Evolutionary conservation across 2,113 vertebrate species (phyloP), one percentile per base, ranked within the genome.

Genomic region (Carassius carassius): DNA sequence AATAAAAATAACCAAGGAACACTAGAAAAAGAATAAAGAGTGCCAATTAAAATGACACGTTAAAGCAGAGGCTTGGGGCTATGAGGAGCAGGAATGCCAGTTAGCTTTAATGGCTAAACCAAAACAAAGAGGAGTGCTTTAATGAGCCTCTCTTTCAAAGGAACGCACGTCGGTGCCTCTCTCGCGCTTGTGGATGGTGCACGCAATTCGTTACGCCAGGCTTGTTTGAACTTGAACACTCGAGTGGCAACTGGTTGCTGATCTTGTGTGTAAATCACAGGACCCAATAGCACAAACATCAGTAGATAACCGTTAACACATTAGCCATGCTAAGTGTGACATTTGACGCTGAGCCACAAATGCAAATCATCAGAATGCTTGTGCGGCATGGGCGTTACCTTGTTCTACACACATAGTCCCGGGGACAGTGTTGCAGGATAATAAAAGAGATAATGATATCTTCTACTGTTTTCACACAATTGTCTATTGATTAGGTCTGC

Each of bases 1-100:
- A 84, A 86, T 84, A 86, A 88, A 86, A 74, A 77, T 60, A 29
- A 69, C 70, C 78, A 78, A 87, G 77, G 47, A 62, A n/a, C 72
- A 81, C 62, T 85, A 84, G 87, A 80, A 47, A 78, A 81, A 84
- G 54, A 84, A 88, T 86, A 88, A 88, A 86, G 44, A 88, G 77
- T 13, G 56, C 87, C 85, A 88, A 88, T 86, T 88, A 88, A 88
- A 88, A 86, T 82, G 87, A 88, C 85, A 88, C 25, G 54, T 70
- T 78, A 84, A 81, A 86, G 85, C 51, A 60, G 65, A 86, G 85
- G 72, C 87, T 84, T 63, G 67, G 82, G 72, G 69, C 85, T 77
- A 81, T 67, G 81, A 88, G 78, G 60, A 84, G 44, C 78, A 67
- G 37, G 32, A 86, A 88, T 69, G 63, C 47, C 51, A 65, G 84